A percentile compares a stretch with the other conserved stretches of the same genome.
phyloP scores from a whole-genome alignment of 2,113 vertebrate genomes.

The Loxodonta africana region DNA sequence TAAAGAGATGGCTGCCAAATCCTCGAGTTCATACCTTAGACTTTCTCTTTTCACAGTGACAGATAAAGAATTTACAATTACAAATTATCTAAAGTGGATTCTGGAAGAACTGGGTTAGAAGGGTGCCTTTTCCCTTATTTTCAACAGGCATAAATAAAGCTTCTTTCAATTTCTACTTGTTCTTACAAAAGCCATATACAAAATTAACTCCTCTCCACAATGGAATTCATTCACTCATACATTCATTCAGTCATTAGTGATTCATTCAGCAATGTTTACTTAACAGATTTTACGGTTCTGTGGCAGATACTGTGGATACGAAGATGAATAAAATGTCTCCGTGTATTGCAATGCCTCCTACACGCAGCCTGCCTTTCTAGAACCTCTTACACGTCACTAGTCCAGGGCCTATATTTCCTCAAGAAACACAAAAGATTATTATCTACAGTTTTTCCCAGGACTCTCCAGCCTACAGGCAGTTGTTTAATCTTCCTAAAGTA shows the following conservation, averaged over 20 bases:
- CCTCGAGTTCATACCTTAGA: too few species aligned
- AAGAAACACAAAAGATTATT: not conserved
- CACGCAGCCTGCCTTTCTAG: too few species aligned
- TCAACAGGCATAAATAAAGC: not conserved
- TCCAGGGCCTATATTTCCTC: not conserved
- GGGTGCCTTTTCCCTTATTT: not conserved
- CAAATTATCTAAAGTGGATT: not conserved
- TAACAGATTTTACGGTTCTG: not conserved
- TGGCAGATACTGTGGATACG: not conserved
- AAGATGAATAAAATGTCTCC: not conserved
- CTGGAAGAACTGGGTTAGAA: not conserved
- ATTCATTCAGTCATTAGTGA: not conserved
- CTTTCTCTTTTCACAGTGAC: too few species aligned
- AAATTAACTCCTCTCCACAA: conserved; percentile 9
- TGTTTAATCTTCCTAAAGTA: not conserved
- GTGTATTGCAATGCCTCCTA: not conserved
- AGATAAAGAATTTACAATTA: not conserved
- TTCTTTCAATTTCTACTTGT: not conserved
- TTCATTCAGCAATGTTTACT: not conserved
- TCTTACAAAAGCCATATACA: not conserved
- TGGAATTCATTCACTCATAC: not conserved
- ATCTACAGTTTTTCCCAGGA: not conserved
- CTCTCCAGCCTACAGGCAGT: not conserved
- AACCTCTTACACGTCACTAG: not conserved
- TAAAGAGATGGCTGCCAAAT: too few species aligned